These are phyloP conservation scores for Lucinisca nassula DNA, from an alignment of 2,888 invertebrate genomes.

Conservation along the genomic window DNA sequence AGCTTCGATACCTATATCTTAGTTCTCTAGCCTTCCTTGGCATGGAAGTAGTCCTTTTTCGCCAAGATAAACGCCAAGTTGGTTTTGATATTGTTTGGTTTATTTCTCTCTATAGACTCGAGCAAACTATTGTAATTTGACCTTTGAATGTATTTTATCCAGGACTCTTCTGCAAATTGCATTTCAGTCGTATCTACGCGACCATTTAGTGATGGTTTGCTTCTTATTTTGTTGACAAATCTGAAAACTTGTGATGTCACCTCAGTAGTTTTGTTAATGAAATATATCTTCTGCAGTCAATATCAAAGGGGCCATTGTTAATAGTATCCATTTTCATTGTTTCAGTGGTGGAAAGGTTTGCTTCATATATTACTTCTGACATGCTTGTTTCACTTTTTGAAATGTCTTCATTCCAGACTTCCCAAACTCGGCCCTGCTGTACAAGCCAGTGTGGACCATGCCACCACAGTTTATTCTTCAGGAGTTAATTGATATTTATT, in stretches of 20 bases:
- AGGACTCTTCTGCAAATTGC: background rate
- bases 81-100: background rate
- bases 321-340: background rate
- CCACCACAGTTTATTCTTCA: background rate
- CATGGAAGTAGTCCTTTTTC: background rate
- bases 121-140: background rate
- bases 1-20: background rate
- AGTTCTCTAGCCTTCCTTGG: background rate
- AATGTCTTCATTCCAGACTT: background rate
- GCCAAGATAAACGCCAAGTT: conserved; percentile 8
- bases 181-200: background rate
- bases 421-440: background rate
- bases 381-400: background rate
- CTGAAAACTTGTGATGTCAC: background rate
- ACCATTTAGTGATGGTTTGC: background rate
- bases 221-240: background rate
- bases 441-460: background rate
- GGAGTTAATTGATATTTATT: background rate
- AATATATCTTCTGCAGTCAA: background rate
- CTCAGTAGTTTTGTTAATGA: background rate
- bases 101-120: background rate
- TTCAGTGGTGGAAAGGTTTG: background rate
- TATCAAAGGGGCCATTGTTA: background rate
- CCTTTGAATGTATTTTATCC: background rate
- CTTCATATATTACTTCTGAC: background rate